Evolutionary conservation across 2,113 vertebrate species (phyloP).

Genomic region (Oryzias curvinotus): DNA sequence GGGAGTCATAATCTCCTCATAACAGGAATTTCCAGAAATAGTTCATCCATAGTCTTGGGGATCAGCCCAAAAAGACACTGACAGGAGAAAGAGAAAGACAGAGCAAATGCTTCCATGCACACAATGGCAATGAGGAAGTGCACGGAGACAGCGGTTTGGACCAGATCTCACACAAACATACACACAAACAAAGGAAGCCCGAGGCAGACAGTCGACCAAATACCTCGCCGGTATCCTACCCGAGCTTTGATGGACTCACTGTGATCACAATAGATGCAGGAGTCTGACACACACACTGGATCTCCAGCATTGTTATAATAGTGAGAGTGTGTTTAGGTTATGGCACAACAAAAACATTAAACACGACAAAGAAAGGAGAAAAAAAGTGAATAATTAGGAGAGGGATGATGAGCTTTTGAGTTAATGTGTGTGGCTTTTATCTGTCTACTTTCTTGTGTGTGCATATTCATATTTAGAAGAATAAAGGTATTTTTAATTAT

Average conservation of each 20-base stretch:
- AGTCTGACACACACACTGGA: conserved; percentile 49
- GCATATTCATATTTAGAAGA: no score
- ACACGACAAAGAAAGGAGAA: no score
- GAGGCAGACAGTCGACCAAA: conserved; percentile 66
- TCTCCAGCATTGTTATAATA: not conserved
- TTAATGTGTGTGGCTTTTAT: no score
- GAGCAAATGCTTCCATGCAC: conserved; percentile 29
- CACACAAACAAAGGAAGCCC: conserved; percentile 73
- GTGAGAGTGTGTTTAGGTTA: no score
- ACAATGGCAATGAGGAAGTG: conserved; percentile 68
- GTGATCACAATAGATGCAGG: conserved; percentile 61
- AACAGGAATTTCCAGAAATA: conserved; percentile 75
- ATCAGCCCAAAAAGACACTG: conserved; percentile 59
- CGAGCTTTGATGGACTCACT: conserved; percentile 66
- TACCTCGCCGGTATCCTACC: conserved; percentile 61
- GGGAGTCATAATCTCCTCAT: conserved; percentile 49
- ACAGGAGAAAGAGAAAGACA: conserved; percentile 27
- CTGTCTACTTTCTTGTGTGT: no score
- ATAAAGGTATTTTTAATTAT: no score
- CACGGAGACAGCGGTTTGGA: conserved; percentile 54
- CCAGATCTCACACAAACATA: conserved; percentile 53
- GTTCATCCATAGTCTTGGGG: conserved; percentile 43
- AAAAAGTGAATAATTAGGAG: no score
- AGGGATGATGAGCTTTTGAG: no score
- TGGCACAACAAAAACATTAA: no score